phyloP scores from a whole-genome alignment of 1,140 invertebrate species.

The Drosophila ambigua region DNA sequence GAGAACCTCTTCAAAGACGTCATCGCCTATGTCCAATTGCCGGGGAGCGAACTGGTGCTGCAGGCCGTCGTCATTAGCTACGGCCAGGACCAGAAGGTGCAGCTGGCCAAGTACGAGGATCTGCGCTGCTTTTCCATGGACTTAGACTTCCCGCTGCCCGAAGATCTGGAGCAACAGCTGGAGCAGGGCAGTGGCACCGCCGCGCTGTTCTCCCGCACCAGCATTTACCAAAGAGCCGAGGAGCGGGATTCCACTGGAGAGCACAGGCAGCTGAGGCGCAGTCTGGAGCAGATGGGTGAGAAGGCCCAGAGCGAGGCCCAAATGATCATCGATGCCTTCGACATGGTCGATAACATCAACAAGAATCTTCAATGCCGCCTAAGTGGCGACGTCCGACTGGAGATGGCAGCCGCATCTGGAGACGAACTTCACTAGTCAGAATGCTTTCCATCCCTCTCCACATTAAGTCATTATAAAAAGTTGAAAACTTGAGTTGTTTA shows the following conservation, averaged over 20 bases:
- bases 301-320: constrained; percentile 54
- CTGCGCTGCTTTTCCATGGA: constrained; percentile 44
- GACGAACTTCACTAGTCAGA: constrained; percentile 21
- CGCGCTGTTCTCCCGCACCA: constrained; percentile 50
- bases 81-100: constrained; percentile 26
- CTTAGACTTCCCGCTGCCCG: constrained; percentile 46
- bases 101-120: constrained; percentile 41
- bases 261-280: constrained; percentile 49
- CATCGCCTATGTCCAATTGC: constrained; percentile 62
- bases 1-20: constrained; percentile 68
- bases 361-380: constrained; percentile 40
- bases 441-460: no score
- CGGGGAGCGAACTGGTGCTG: constrained; percentile 41
- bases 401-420: constrained; percentile 8
- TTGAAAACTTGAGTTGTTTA: constrained; percentile 7
- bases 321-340: constrained; percentile 66
- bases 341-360: constrained; percentile 65
- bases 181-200: constrained; percentile 20
- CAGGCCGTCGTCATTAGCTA: constrained; percentile 68
- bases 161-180: constrained; percentile 37
- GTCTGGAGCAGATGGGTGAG: constrained; percentile 46
- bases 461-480: constrained; percentile 8
- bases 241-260: constrained; percentile 54
- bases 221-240: constrained; percentile 57
- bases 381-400: constrained; percentile 8